These are phyloP conservation scores for Amblyraja radiata DNA, from an alignment of 2,797 vertebrate genomes.

Conservation along the genomic window DNA sequence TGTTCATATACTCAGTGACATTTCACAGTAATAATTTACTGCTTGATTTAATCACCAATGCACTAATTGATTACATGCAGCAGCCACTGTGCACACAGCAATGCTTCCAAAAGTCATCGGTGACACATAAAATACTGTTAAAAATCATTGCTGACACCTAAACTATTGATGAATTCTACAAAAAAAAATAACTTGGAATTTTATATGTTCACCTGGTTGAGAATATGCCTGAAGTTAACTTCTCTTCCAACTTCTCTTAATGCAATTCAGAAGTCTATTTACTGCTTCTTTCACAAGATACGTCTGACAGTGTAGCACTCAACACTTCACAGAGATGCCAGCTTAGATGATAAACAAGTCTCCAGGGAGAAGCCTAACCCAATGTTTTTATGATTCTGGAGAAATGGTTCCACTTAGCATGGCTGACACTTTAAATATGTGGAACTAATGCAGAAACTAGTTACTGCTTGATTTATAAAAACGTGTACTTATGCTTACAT, in stretches of 20 bases:
- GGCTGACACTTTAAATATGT: too few relatives aligned
- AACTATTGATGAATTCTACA: not conserved
- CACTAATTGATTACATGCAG: not conserved
- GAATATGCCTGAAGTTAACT: too few relatives aligned
- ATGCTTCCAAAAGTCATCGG: not conserved
- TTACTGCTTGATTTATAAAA: too few relatives aligned
- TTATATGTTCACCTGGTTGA: not conserved
- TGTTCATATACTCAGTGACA: not conserved
- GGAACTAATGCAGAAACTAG: too few relatives aligned
- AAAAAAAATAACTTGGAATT: not conserved
- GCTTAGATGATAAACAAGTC: too few relatives aligned
- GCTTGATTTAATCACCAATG: not conserved
- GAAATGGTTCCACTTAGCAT: too few relatives aligned
- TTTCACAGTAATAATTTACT: not conserved
- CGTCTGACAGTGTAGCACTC: too few relatives aligned
- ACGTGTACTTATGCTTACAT: too few relatives aligned
- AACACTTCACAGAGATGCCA: too few relatives aligned
- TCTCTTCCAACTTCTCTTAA: not conserved
- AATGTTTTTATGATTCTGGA: too few relatives aligned
- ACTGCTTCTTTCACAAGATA: too few relatives aligned
- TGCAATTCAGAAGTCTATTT: not conserved
- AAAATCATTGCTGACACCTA: not conserved
- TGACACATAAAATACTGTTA: not conserved
- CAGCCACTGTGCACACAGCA: not conserved
- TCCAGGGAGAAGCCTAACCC: too few relatives aligned